These are phyloP conservation scores for Mastigias papua DNA, from an alignment of 30 jellyfish, hydroid and myxozoan genomes.

Conservation along the genomic window DNA sequence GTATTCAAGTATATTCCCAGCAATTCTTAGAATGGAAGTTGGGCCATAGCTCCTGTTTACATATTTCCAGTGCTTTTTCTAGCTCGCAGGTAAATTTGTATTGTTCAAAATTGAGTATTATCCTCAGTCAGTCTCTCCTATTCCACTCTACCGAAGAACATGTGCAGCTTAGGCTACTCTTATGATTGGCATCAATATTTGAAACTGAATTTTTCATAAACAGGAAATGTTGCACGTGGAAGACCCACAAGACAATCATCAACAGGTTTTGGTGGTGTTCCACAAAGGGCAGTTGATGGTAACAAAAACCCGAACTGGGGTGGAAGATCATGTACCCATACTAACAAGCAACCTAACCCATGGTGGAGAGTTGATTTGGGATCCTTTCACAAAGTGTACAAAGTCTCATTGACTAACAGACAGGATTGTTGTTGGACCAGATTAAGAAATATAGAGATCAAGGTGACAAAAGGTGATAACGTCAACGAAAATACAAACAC, in stretches of 20 bases:
- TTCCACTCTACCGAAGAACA: no score
- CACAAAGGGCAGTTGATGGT: constrained; percentile 76
- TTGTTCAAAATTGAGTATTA: no score
- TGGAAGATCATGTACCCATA: constrained; percentile 70
- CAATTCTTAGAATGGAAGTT: no score
- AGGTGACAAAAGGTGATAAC: constrained; percentile 50
- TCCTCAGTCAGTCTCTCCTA: no score
- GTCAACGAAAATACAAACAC: constrained; percentile 31
- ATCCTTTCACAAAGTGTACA: constrained; percentile 24
- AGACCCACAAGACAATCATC: constrained; percentile 73
- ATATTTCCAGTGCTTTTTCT: no score
- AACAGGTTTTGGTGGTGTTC: constrained; percentile 68
- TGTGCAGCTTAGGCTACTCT: no score
- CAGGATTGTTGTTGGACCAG: constrained; percentile 72
- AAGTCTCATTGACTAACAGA: constrained; percentile 52
- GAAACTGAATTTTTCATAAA: background rate
- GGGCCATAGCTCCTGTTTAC: no score
- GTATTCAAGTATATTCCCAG: no score
- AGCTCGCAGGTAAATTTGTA: no score
- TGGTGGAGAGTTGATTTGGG: constrained; percentile 83
- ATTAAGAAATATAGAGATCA: constrained; percentile 45
- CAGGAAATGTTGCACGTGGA: constrained; percentile 75
- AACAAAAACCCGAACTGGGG: constrained; percentile 49
- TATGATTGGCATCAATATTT: no score
- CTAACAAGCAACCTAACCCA: constrained; percentile 37